Evolutionary conservation across 2,888 invertebrate genomes (phyloP).

Genomic region (Philereme vetulata): DNA sequence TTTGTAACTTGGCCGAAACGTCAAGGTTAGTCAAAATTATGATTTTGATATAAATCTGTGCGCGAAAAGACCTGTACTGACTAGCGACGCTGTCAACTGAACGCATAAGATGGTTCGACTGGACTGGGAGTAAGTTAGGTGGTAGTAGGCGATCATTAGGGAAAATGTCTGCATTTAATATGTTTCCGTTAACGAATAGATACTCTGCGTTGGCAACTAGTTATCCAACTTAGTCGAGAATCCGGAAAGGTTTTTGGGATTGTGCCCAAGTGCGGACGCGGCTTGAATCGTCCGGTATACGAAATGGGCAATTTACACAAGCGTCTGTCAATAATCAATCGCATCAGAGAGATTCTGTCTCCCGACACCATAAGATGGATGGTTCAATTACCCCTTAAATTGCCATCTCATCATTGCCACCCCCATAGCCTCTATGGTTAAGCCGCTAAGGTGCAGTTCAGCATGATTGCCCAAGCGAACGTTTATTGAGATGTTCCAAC

Average conservation of each 20-base stretch:
- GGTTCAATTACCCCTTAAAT: constrained; percentile 54
- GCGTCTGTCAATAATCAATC: constrained; percentile 46
- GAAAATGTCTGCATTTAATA: too few relatives aligned
- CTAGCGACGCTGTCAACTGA: too few relatives aligned
- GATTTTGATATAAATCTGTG: too few relatives aligned
- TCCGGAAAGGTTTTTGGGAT: background rate
- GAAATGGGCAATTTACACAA: constrained; percentile 36
- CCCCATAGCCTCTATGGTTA: constrained; percentile 32
- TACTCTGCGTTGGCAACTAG: background rate
- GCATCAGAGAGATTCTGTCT: constrained; percentile 40
- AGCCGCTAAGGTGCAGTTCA: constrained; percentile 32
- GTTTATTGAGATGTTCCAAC: constrained; percentile 36
- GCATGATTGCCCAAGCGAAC: constrained; percentile 16
- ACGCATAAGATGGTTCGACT: too few relatives aligned
- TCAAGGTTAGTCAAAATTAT: too few relatives aligned
- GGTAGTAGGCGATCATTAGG: too few relatives aligned
- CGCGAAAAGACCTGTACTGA: too few relatives aligned
- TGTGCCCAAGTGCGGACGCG: constrained; percentile 11
- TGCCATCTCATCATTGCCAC: constrained; percentile 34
- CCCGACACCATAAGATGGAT: constrained; percentile 56
- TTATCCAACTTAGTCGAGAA: background rate
- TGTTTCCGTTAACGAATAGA: too few relatives aligned
- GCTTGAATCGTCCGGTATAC: constrained; percentile 38
- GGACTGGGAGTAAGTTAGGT: too few relatives aligned
- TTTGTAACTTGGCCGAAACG: too few relatives aligned